Evolutionary conservation across 1,140 invertebrate species (phyloP), one percentile per base, ranked within the genome.

Genomic region (Tyrophagus putrescentiae): DNA sequence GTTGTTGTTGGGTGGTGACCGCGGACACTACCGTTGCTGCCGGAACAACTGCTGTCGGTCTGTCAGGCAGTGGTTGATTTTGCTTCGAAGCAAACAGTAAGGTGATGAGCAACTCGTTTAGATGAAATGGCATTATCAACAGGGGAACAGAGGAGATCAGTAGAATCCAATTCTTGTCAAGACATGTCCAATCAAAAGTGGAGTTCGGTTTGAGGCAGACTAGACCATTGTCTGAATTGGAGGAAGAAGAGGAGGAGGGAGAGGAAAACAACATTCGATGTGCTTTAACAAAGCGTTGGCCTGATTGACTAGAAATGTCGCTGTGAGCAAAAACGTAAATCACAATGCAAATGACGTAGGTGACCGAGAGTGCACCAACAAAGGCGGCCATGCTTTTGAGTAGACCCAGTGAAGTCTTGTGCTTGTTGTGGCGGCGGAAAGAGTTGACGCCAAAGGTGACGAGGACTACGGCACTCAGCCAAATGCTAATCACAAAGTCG

Each of bases 111-210:
- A 54, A 11, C 39, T 54, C 52, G 27, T 54, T 54, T 7, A 54
- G 28, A 33, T 54, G 52, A 31, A 54, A 54, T 11, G 52, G 52
- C 52, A 54, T 54, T 7, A 54, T 3, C 13, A 54, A 27, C 13
- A 54, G 2, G 32, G 52, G 52, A 4, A 54, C 25, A 11, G 52
- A 13, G 4, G 13, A 13, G 25, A 54, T 21, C 25, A 54, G 39
- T 25, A 27, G 13, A 27, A 31, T 31, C 13, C 25, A 28, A 7
- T 27, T 27, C 11, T 54, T 11, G 3, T 54, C 25, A 29, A 48
- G 7, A 48, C 45, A 7, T 21, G 7, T 48, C 45, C 45, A 48
- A 48, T 48, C 18, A 6, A 48, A 48, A 9, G 7, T 48, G 13
- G 36, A 13, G 36, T 39, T 21, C 21, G 36, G 21, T 13, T 39